Evolutionary conservation across 2,888 invertebrate species (phyloP).

Genomic region (Alloscopus bannaensis): DNA sequence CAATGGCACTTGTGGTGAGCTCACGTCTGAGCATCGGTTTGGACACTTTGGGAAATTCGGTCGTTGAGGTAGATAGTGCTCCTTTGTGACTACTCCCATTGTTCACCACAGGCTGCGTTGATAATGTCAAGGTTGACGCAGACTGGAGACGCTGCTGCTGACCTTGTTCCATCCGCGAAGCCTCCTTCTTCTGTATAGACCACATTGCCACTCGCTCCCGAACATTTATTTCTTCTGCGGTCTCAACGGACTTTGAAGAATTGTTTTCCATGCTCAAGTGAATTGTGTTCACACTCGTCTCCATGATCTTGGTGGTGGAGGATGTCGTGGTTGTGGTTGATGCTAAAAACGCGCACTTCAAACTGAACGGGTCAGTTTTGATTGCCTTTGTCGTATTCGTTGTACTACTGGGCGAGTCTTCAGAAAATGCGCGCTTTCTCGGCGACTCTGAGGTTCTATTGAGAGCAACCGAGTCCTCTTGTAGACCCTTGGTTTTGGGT

Average conservation of each 20-base stretch:
- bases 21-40: constrained; percentile 66
- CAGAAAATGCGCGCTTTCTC: constrained; percentile 71
- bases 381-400: constrained; percentile 66
- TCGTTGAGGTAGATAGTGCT: constrained; percentile 49
- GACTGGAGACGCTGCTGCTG: not conserved
- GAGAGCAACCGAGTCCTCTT: not conserved
- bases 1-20: constrained; percentile 69
- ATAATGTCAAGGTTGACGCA: constrained; percentile 17
- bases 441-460: constrained; percentile 68
- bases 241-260: constrained; percentile 44
- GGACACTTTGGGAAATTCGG: constrained; percentile 55
- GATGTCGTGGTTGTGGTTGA: constrained; percentile 25
- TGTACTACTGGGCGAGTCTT: constrained; percentile 61
- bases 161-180: constrained; percentile 1
- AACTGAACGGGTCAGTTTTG: constrained; percentile 68
- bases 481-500: constrained; percentile 10
- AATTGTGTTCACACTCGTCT: constrained; percentile 24
- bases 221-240: constrained; percentile 74
- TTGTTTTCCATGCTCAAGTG: constrained; percentile 6
- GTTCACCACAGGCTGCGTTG: not conserved
- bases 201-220: constrained; percentile 74
- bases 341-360: constrained; percentile 51
- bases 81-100: constrained; percentile 22
- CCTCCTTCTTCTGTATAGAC: constrained; percentile 61
- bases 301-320: constrained; percentile 27